Base-by-base conservation (phyloP, 2,888 invertebrate genomes). In the Achlya flavicornis region DNA sequence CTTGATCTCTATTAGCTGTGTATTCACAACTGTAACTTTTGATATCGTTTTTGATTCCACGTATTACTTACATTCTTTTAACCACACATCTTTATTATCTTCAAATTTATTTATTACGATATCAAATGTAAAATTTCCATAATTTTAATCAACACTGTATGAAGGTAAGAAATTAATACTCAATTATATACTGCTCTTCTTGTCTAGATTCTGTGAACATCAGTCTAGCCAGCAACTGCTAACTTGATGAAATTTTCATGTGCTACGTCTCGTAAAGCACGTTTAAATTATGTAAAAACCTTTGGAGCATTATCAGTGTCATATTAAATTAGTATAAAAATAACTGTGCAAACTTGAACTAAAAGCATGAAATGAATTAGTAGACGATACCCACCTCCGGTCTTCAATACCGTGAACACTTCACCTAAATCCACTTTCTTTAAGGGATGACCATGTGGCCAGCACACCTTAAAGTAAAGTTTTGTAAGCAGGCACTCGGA, bases 401-500 rank as follows among this genome's bases (percentile, higher is more conserved):
- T 38, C 8, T 38, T 38, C 48, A 48, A 48, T 14, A 7, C 5
- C 7, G 3, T 16, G 16, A 1, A 53, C 53, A 19, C 19, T 53
- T 10, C 10, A 53, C 19, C 19, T 53, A 41, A 41, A 12, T 10
- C 48, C 48, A 48, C 48, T 48, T 41, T 19, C 19, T n/a, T 19
- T n/a, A 19, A 53, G 53, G 10, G 53, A 53, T 19, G 19, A 53
- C 53, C 0, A 3, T 19, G 53, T 2, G 41, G 12, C 41, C 41
- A 53, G 19, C 19, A 53, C 53, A 6, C 48, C 53, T 16, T 53
- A 19, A 19, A 19, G 53, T 19, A 19, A 53, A 53, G 19, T 53
- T 53, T 53, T 53, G 53, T 53, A 53, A 53, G 53, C 53, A 53
- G 53, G 53, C 53, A 53, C 53, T 53, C 53, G 10, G 53, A 53